Conservation (phyloP, 1,140 invertebrate species). For the Musca domestica region DNA sequence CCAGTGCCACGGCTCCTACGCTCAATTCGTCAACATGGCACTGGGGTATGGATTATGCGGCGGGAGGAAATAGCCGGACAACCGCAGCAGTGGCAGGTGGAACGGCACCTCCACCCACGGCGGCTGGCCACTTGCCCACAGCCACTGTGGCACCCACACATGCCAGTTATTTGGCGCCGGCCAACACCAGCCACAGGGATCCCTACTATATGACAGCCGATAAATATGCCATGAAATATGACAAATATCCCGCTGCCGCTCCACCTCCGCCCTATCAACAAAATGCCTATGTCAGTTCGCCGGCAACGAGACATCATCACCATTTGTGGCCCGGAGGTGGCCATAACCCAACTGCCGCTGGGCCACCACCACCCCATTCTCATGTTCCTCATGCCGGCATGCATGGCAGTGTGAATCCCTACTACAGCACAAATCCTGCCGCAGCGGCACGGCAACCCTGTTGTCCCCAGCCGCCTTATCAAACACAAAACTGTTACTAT, state of each 20-base stretch:
- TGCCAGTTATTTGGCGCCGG: conserved; percentile 5
- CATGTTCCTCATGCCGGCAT: conserved; percentile 5
- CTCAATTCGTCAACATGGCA: conserved; percentile 34
- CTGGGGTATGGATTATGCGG: conserved; percentile 40
- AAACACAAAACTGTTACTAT: conserved; percentile 45
- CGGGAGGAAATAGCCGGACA: conserved; percentile 32
- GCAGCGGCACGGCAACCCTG: conserved; percentile 36
- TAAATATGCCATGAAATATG: conserved; percentile 38
- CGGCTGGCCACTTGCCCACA: conserved; percentile 29
- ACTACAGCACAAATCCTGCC: neutral
- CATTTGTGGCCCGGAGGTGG: conserved; percentile 32
- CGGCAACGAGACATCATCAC: conserved; percentile 20
- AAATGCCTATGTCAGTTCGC: conserved; percentile 18
- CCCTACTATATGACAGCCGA: conserved; percentile 26
- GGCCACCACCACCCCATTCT: neutral
- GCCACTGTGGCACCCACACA: conserved; percentile 14
- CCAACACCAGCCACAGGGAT: neutral
- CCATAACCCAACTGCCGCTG: neutral
- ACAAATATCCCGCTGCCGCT: conserved; percentile 33
- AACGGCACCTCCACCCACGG: conserved; percentile 4
- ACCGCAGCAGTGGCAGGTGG: conserved; percentile 21
- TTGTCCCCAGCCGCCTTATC: conserved; percentile 37
- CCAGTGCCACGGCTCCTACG: conserved; percentile 22
- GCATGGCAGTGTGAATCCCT: neutral
- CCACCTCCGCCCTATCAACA: conserved; percentile 20